Percentiles rank a stretch among this genome's conserved stretches.
These are phyloP conservation scores for Melipona bicolor DNA, from an alignment of 2,888 invertebrate genomes.

Conservation along the genomic window DNA sequence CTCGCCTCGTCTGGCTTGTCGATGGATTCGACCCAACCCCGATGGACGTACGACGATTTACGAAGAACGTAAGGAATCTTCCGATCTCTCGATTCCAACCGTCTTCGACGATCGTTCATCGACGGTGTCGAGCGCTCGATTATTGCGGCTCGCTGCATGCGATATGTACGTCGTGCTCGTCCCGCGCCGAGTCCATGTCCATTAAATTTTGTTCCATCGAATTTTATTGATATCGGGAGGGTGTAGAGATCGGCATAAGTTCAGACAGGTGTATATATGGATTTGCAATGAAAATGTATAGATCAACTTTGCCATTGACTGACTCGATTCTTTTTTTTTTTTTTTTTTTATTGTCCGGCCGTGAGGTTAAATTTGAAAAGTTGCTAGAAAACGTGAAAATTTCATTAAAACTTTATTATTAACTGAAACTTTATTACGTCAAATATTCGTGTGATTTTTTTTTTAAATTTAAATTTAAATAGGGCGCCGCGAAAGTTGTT, in stretches of 20 bases:
- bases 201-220: not conserved
- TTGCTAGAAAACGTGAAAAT: too few relatives aligned
- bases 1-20: constrained; percentile 35
- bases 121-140: not conserved
- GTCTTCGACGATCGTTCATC: not conserved
- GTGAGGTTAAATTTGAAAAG: too few relatives aligned
- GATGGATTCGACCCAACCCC: constrained; percentile 34
- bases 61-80: not conserved
- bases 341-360: too few relatives aligned
- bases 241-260: too few relatives aligned
- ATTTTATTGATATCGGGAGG: too few relatives aligned
- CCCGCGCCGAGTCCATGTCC: not conserved
- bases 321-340: too few relatives aligned
- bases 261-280: too few relatives aligned
- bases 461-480: not conserved
- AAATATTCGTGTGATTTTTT: not conserved
- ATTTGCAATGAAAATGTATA: not conserved
- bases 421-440: not conserved
- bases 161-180: not conserved
- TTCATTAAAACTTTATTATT: not conserved
- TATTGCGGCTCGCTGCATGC: not conserved
- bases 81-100: not conserved
- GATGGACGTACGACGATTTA: constrained; percentile 17
- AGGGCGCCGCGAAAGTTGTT: not conserved
- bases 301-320: not conserved